Conservation (phyloP, 2,797 vertebrate species). For the Hirundo rustica region DNA sequence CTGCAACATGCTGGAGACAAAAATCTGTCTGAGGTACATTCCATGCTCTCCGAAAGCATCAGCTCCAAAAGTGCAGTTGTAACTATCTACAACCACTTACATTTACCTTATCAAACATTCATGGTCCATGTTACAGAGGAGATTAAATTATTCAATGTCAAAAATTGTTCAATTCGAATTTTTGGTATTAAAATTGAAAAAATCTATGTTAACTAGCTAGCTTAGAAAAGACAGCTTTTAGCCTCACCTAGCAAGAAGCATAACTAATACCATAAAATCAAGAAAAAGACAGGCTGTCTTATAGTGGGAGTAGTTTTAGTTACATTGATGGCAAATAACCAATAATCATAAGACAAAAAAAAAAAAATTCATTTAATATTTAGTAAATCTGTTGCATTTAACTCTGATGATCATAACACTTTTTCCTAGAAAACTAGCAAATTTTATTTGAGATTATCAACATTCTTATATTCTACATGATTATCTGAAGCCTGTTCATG, state of each 20-base stretch:
- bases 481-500: neutral
- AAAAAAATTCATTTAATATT: neutral
- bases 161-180: neutral
- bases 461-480: neutral
- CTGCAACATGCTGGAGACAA: neutral
- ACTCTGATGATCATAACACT: neutral
- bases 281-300: neutral
- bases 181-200: neutral
- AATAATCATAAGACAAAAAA: neutral
- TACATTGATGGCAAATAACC: neutral
- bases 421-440: neutral
- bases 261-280: neutral
- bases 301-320: neutral
- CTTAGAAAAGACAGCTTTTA: neutral
- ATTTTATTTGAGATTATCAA: neutral
- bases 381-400: neutral
- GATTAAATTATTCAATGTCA: neutral
- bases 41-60: neutral
- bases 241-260: neutral
- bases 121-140: neutral
- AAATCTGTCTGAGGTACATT: neutral
- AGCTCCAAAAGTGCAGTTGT: neutral
- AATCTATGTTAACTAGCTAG: neutral
- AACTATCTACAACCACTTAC: neutral
- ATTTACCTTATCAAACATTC: neutral